Base-by-base conservation (phyloP, 2,113 vertebrate species). In the Cichladusa arquata region DNA sequence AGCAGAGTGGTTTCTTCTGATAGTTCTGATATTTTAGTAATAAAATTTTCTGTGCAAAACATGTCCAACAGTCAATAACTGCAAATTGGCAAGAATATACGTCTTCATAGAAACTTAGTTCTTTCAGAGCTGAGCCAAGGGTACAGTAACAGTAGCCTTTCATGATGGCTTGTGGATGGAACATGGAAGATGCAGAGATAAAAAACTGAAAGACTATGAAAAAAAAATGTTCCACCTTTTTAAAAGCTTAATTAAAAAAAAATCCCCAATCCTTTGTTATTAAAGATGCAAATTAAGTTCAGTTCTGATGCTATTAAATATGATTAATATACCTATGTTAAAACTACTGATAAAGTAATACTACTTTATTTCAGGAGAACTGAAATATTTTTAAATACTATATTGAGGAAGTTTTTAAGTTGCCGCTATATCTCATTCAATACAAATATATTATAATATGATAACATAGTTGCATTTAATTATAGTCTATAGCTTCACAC, bases 401-500 rank as follows among this genome's bases (percentile, higher is more conserved):
- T 19, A 60, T 3, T 48, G n/a, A 74, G 17, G 26, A 79, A 79
- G 6, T 44, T 82, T 90, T 82, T 11, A 78, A 51, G 42, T 69
- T 92, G 19, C 6, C 9, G 57, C 11, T 73, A 5, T 50, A 45
- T 53, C 18, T 90, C 23, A 78, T 86, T 81, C 17, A 36, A 29
- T 69, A 51, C 11, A 72, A 74, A 64, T 72, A 33, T 40, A 51
- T 50, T 67, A 53, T 45, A 88, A 77, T 83, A 61, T 0, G 22
- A 57, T 82, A 90, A 90, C 25, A 58, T 3, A 58, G 38, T 94
- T 92, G 50, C 26, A 76, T 69, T 92, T 88, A 93, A 90, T 94
- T 88, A 74, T 25, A 78, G 54, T 38, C 38, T 81, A 81, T 86
- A 92, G 7, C 29, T 65, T 74, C 47, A 86, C 51, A 83, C 22